Percentiles rank a stretch among this genome's conserved stretches.
Evolutionary conservation across 2,888 invertebrate species (phyloP).

Genomic region (Atrina japonica): DNA sequence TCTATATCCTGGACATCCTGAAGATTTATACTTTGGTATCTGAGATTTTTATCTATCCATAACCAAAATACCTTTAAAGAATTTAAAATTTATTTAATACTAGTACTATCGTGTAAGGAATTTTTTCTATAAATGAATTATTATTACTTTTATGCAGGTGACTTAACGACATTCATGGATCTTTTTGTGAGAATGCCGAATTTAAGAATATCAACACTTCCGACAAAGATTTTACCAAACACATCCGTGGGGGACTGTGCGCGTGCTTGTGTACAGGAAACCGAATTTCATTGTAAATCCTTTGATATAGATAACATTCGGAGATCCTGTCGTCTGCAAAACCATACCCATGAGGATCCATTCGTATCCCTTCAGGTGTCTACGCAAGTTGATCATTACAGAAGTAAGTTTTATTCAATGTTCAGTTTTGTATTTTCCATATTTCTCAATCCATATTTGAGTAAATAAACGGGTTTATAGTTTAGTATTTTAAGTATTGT

Average conservation of each 20-base stretch:
- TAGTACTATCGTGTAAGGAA: too few species aligned
- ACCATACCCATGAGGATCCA: constrained; percentile 70
- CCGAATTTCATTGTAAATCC: constrained; percentile 74
- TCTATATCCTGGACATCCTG: too few species aligned
- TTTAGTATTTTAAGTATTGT: too few species aligned
- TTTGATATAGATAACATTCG: constrained; percentile 74
- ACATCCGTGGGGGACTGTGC: constrained; percentile 69
- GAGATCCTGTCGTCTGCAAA: constrained; percentile 67
- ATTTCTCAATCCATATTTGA: background rate
- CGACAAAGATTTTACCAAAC: constrained; percentile 63
- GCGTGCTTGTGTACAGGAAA: constrained; percentile 60
- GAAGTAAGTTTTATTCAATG: constrained; percentile 69
- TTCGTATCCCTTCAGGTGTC: constrained; percentile 67
- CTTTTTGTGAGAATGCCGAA: constrained; percentile 58
- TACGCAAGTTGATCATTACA: constrained; percentile 71
- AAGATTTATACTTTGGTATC: too few species aligned
- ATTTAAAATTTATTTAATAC: too few species aligned
- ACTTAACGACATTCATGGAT: too few species aligned
- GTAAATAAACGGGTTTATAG: background rate
- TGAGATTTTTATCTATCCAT: too few species aligned
- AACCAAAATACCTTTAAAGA: too few species aligned
- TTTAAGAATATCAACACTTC: constrained; percentile 62
- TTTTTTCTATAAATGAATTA: too few species aligned
- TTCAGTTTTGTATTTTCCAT: too few species aligned
- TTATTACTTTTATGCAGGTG: too few species aligned